Base-by-base conservation (phyloP, 2,113 vertebrate species). In the Dasyornis broadbenti region DNA sequence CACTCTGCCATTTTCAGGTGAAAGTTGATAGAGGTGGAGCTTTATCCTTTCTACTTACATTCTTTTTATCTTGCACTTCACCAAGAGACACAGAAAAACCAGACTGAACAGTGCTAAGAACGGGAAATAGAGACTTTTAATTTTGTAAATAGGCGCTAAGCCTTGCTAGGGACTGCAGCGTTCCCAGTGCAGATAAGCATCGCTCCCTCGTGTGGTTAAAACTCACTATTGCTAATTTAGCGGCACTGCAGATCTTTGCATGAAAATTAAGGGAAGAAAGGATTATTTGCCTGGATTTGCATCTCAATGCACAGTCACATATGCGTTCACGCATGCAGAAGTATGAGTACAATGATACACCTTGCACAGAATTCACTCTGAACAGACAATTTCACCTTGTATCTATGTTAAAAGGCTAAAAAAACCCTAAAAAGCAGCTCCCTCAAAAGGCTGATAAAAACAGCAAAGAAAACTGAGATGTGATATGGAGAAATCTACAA, bases 121-220 rank as follows among this genome's bases (percentile, higher is more conserved):
- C 0, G 7, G 49, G 71, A 84, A 94, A 91, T 7, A 28, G 1
- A 75, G 69, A 82, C 49, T 54, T 84, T 35, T 26, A 68, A 86
- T 68, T 69, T 59, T 26, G 52, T 14, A 37, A 88, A 10, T 22
- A 14, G 27, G 68, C 19, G 17, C 56, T 23, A 10, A 79, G 45
- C 14, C 47, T 39, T 66, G 23, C 59, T 7, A 21, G 42, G 2
- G 65, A 47, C 68, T 56, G 71, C 28, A 16, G 15, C 1, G 13
- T 27, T 56, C 40, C 45, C 37, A 12, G 33, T 0, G 50, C 52
- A 39, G 70, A 6, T 56, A 93, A 91, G 70, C 65, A 33, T 63
- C 42, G 8, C 94, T 71, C 95, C 96, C 96, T 96, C 96, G 66
- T 31, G 90, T 96, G 95, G 94, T 72, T 72, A 65, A 54, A 89